Conservation (phyloP, 2,888 invertebrate genomes). For the Rhyacophila evoluta region DNA sequence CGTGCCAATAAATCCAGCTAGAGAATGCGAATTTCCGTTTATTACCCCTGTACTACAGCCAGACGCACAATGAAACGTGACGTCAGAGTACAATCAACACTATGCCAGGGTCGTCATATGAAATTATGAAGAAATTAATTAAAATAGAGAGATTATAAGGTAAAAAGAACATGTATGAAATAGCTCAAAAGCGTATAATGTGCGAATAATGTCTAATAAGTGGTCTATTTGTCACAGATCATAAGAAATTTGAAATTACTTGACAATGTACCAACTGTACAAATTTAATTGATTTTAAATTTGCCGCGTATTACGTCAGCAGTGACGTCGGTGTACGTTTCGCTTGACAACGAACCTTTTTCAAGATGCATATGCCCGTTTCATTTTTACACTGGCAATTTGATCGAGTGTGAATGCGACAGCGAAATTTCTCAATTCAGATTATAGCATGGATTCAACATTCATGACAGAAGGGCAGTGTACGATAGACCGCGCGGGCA, state of each 20-base stretch:
- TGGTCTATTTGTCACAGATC: background rate
- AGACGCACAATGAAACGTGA: conserved; percentile 35
- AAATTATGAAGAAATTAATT: background rate
- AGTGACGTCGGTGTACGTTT: conserved; percentile 58
- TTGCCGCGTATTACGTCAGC: conserved; percentile 70
- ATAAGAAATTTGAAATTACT: background rate
- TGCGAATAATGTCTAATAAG: background rate
- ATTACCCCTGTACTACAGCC: background rate
- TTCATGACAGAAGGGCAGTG: conserved; percentile 44
- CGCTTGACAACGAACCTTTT: conserved; percentile 52
- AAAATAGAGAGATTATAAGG: background rate
- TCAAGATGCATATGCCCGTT: conserved; percentile 56
- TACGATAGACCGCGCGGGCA: conserved; percentile 22
- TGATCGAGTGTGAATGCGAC: conserved; percentile 61
- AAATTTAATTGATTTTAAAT: conserved; percentile 61
- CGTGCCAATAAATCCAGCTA: too few relatives aligned
- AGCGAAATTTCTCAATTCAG: conserved; percentile 51
- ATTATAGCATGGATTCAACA: conserved; percentile 17
- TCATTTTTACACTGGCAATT: conserved; percentile 59
- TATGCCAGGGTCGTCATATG: conserved; percentile 18
- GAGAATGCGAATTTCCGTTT: background rate
- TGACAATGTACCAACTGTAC: conserved; percentile 42
- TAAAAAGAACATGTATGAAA: background rate
- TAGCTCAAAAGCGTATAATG: background rate
- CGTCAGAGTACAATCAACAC: conserved; percentile 47